Evolutionary conservation across 2,797 vertebrate genomes (phyloP), one percentile per base, ranked within the genome.

Genomic region (Anguilla obscura): DNA sequence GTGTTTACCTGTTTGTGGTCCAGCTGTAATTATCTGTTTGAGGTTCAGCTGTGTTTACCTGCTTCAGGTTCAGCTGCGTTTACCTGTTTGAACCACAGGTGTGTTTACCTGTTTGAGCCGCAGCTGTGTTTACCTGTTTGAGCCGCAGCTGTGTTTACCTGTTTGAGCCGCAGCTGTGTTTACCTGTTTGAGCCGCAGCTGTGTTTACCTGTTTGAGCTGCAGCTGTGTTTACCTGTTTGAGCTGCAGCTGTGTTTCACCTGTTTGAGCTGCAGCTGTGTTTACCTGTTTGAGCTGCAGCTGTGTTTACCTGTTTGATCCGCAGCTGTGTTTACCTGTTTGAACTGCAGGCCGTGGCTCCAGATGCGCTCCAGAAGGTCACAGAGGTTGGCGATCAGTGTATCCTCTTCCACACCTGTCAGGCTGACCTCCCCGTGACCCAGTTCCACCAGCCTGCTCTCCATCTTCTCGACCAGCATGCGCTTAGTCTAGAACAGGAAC

Each of bases 391-490:
- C 97, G 74, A 99, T 99, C 90, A 99, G 94, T 0, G 98, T 99
- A 92, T 98, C 99, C 93, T 99, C 99, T 92, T 99, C 98, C 90
- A 99, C 93, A 80, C 98, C 98, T 0, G 97, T 98, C 92, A 99
- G 98, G 92, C 95, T 98, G 84, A 96, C 98, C 89, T 99, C 99
- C 63, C 98, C 98, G 9, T 99, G 98, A 89, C 98, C 97, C 90
- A 98, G 92, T 87, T 99, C 99, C 54, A 97, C 96, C 0, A 97
- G 97, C 94, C 99, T 98, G 4, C 97, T 97, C 71, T 98, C 98
- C 97, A 99, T 99, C 92, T 98, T 97, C 92, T 99, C 98, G 94
- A 99, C 98, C 94, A 99, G 89, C 98, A 99, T 99, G 74, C 97
- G 96, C 88, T 99, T 99, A 52, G 98, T 99, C 99, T 99, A 89